phyloP scores from a whole-genome alignment of 2,113 vertebrate genomes.

The Aegotheles bennettii region DNA sequence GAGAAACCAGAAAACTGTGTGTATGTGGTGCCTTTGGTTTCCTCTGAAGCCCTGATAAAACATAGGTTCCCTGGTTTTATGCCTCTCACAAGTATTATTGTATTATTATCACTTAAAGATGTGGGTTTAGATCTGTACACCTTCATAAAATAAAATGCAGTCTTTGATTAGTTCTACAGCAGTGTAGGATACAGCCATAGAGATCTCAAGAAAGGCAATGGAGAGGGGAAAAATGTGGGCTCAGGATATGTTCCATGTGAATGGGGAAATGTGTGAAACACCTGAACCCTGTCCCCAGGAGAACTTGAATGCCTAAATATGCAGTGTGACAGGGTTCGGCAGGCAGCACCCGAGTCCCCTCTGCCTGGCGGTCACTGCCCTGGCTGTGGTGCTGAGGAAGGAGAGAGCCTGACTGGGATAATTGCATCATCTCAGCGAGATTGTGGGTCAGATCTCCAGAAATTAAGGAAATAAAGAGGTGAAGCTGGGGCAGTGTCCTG shows the following conservation, averaged over 20 bases:
- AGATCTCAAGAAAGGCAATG: neutral
- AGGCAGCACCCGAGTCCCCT: neutral
- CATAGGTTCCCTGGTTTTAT: neutral
- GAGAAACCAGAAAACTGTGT: neutral
- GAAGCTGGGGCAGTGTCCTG: neutral
- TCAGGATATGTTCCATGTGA: rapidly evolving
- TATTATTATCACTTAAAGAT: neutral
- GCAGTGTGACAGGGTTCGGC: neutral
- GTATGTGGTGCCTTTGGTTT: neutral
- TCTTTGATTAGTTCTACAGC: neutral
- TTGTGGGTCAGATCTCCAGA: neutral
- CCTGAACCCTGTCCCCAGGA: neutral
- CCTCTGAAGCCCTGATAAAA: neutral
- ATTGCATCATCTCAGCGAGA: neutral
- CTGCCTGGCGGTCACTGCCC: neutral
- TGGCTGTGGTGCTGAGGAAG: neutral
- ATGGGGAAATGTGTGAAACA: neutral
- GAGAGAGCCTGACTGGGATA: neutral
- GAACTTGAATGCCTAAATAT: neutral
- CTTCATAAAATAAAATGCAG: neutral
- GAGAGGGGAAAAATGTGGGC: neutral
- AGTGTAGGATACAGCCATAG: neutral
- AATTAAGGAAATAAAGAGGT: neutral
- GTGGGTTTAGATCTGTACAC: neutral
- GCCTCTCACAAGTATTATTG: neutral